Evolutionary conservation across 2,888 invertebrate genomes (phyloP).

Genomic region (Cantharis nigra): DNA sequence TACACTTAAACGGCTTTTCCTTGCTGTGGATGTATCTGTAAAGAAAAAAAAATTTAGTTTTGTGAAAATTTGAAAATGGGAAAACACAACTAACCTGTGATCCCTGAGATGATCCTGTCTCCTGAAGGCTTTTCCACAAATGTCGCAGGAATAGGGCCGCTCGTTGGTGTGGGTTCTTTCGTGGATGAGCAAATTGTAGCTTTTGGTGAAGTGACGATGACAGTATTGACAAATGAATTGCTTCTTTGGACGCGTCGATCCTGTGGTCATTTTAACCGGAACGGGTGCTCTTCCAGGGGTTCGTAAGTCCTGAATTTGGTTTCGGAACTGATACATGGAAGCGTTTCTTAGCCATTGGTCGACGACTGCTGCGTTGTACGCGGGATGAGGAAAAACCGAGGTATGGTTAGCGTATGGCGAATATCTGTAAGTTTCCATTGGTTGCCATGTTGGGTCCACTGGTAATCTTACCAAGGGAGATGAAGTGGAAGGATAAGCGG

Average conservation of each 20-base stretch:
- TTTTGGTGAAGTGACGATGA: slow-evolving; percentile 95
- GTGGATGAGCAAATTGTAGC: slow-evolving; percentile 96
- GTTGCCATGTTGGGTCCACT: slow-evolving; percentile 29
- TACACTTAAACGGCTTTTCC: slow-evolving; percentile 97
- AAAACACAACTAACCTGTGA: slow-evolving; percentile 69
- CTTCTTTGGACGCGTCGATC: slow-evolving; percentile 67
- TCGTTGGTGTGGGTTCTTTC: slow-evolving; percentile 97
- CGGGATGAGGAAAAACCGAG: slow-evolving; percentile 50
- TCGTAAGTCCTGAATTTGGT: slow-evolving; percentile 42
- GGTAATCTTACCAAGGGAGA: slow-evolving; percentile 42
- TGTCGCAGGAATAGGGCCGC: slow-evolving; percentile 93
- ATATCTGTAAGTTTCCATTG: slow-evolving; percentile 50
- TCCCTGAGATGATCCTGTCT: slow-evolving; percentile 92
- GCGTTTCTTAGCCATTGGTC: slow-evolving; percentile 78
- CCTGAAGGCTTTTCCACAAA: slow-evolving; percentile 94
- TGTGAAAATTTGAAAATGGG: neutral
- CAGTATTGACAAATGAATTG: slow-evolving; percentile 98
- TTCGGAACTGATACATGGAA: slow-evolving; percentile 64
- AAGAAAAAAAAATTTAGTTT: slow-evolving; percentile 37
- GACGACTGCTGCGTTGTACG: slow-evolving; percentile 63
- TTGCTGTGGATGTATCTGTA: slow-evolving; percentile 96
- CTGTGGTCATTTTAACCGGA: slow-evolving; percentile 59
- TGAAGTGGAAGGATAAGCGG: slow-evolving; percentile 60
- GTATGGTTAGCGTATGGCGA: slow-evolving; percentile 57
- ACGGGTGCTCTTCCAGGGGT: slow-evolving; percentile 55